Percentiles rank a stretch among this genome's conserved stretches.
Conservation (phyloP, 1,140 invertebrate species). For the Parasteatoda tepidariorum region DNA sequence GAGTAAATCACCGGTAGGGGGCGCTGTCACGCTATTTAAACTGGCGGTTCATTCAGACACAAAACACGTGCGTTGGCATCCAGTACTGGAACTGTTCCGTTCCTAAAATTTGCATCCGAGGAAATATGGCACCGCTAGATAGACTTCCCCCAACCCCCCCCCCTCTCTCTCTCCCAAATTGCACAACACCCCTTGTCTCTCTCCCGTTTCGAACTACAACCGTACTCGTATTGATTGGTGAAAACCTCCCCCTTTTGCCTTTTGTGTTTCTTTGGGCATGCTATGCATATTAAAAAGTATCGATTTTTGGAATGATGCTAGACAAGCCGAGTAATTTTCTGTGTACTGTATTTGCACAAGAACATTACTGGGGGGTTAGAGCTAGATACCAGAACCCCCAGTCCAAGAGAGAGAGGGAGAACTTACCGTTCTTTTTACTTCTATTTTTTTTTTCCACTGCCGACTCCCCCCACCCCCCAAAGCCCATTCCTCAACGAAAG, state of each 20-base stretch:
- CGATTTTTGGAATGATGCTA: conserved; percentile 58
- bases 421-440: conserved; percentile 41
- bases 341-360: conserved; percentile 59
- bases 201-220: conserved; percentile 8
- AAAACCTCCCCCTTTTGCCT: conserved; percentile 42
- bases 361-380: conserved; percentile 44
- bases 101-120: conserved; percentile 45
- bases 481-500: no score
- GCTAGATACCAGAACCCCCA: neutral
- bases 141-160: conserved; percentile 15
- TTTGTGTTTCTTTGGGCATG: conserved; percentile 64
- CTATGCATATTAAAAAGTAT: conserved; percentile 65
- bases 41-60: conserved; percentile 42
- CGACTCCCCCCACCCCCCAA: neutral
- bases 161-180: conserved; percentile 15
- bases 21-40: conserved; percentile 2
- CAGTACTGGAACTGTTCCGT: neutral
- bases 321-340: conserved; percentile 41
- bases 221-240: conserved; percentile 51
- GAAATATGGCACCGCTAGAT: conserved; percentile 58
- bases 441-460: conserved; percentile 9
- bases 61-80: conserved; percentile 54
- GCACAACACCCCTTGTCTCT: conserved; percentile 22
- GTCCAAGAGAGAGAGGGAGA: conserved; percentile 1
- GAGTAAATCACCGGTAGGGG: neutral